Base-by-base conservation (phyloP, 2,888 invertebrate genomes). In the Tridacna gigas region DNA sequence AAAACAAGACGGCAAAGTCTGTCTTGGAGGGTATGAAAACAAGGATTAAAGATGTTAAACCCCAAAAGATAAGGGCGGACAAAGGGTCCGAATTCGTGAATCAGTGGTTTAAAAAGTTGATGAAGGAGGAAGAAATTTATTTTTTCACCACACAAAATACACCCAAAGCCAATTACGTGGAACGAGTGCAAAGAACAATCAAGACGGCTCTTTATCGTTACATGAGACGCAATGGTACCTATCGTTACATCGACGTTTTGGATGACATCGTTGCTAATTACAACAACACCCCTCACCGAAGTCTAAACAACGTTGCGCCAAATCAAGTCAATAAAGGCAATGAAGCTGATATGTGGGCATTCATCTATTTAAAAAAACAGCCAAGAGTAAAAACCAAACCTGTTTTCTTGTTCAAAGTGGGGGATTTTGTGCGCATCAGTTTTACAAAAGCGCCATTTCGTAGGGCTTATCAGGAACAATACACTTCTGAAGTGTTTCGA, bases 311-410 rank as follows among this genome's bases (percentile, higher is more conserved):
- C 47, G 60, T 80, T 60, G 45, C 80, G 18, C 82, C 77, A 20
- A 79, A 79, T 45, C 56, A 82, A 25, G 66, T 75, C 20, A 76
- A 74, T 48, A 69, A 69, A 47, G 51, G 51, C 60, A 80, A 83
- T 61, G 80, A 83, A 67, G 83, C 83, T n/a, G 79, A 83, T 63
- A 60, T 76, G 5, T 83, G 83, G 84, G 84, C 80, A 20, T 74
- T 28, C 18, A 67, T 79, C 65, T 79, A 80, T 69, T 71, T 79
- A 25, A 79, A 81, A 25, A 76, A 77, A 61, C 51, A 56, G 15
- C 45, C 48, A 15, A 73, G 60, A 18, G 20, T 63, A 20, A 79
- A 74, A 60, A 66, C 56, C 26, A 80, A 66, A 78, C 74, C 76
- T n/a, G 56, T 60, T 26, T 79, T 51, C 74, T 25, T 48, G 22